Evolutionary conservation across 1,140 invertebrate genomes (phyloP).

Genomic region (Sycophila sp.): DNA sequence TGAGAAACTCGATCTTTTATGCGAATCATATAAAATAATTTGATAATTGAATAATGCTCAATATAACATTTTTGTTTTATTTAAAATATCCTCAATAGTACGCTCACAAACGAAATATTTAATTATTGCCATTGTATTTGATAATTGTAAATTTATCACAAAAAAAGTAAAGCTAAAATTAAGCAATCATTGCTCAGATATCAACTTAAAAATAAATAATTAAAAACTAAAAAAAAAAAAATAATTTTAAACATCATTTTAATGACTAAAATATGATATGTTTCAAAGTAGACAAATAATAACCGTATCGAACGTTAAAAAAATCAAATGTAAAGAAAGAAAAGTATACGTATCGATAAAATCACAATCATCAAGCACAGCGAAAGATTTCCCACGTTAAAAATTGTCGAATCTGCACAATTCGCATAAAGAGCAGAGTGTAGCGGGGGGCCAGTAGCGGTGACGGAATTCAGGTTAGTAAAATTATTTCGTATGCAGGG

Average conservation of each 20-base stretch:
- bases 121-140: not conserved
- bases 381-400: not conserved
- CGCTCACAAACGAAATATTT: not conserved
- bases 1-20: slow-evolving; percentile 12
- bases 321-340: not conserved
- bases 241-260: too few species aligned
- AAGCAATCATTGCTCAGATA: too few species aligned
- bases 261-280: too few species aligned
- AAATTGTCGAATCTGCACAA: slow-evolving; percentile 4
- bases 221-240: too few species aligned
- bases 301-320: too few species aligned
- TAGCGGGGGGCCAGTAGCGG: slow-evolving; percentile 12
- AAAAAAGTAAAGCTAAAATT: not conserved
- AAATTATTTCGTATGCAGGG: not conserved
- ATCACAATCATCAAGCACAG: slow-evolving; percentile 1
- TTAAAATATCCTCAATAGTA: slow-evolving; percentile 1
- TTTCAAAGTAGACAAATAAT: too few species aligned
- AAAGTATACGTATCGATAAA: slow-evolving; percentile 1
- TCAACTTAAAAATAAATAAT: too few species aligned
- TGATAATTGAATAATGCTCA: not conserved
- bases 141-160: slow-evolving; percentile 4
- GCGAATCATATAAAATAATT: not conserved
- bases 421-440: slow-evolving; percentile 18
- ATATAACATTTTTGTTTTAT: not conserved
- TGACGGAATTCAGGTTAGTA: slow-evolving; percentile 37